Conservation (phyloP, 2,888 invertebrate genomes). For the Halictus quadricinctus region DNA sequence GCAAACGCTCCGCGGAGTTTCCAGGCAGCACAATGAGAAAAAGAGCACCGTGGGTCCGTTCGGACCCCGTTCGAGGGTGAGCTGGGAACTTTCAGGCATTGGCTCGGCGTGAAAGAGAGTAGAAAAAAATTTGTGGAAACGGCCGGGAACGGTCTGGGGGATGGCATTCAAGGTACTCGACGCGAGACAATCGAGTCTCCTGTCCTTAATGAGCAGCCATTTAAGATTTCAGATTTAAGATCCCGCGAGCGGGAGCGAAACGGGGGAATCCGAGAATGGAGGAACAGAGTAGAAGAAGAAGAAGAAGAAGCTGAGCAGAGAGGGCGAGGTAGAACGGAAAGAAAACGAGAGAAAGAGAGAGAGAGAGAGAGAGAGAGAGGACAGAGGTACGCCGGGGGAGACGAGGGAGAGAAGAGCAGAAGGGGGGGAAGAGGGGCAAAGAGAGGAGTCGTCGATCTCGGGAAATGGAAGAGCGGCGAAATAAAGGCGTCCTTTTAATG, state of each 20-base stretch:
- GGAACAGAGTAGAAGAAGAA: not conserved
- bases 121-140: constrained; percentile 8
- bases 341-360: not conserved
- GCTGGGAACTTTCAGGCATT: not conserved
- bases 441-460: constrained; percentile 54
- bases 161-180: constrained; percentile 2
- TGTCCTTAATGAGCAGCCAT: constrained; percentile 31
- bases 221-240: constrained; percentile 34
- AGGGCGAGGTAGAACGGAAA: not conserved
- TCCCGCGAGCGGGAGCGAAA: constrained; percentile 1
- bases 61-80: not conserved
- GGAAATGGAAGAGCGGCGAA: constrained; percentile 73
- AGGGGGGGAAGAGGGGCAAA: not conserved
- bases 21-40: not conserved
- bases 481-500: constrained; percentile 81
- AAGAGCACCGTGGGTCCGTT: not conserved
- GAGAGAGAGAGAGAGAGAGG: not conserved
- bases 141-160: not conserved
- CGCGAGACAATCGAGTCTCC: constrained; percentile 29
- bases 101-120: not conserved
- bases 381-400: not conserved
- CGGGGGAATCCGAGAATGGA: not conserved
- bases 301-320: not conserved
- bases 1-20: not conserved
- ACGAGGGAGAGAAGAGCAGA: constrained; percentile 6